Evolutionary conservation across 2,888 invertebrate species (phyloP), one percentile per base, ranked within the genome.

Genomic region (Blastobasis adustella): DNA sequence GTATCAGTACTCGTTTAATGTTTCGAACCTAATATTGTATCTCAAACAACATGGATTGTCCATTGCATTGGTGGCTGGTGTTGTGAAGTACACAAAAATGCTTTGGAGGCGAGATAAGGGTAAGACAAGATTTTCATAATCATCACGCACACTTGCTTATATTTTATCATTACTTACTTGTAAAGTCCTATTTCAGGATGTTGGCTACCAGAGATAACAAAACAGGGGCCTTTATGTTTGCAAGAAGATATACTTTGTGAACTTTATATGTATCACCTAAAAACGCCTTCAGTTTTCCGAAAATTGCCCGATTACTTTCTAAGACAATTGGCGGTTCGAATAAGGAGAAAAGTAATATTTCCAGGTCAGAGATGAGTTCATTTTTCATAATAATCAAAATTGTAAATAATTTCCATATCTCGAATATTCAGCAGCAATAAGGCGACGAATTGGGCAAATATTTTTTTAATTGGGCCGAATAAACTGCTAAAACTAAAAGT

Each of bases 91-190:
- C 51, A 73, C 75, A 0, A 65, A 62, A 6, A 72, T 76, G n/a
- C 54, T 84, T 2, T 84, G 84, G 84, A 62, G 64, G n/a, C 72
- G 79, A 44, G 78, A 84, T 52, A 72, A 69, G 72, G 83, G 83
- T 82, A 37, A 37, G 3, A 41, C 41, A 41, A 41, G 9, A 9
- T 8, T 9, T 41, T 7, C 7, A 8, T 9, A 41, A 7, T 8
- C 41, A 8, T 41, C 7, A 7, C 7, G 9, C 41, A 9, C 2
- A 41, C 8, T 41, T 4, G 8, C 7, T 7, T 41, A 9, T 41
- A 9, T 41, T 41, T 8, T 41, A 9, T 41, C 4, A 9, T 41
- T 8, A 9, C 41, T 8, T 9, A 9, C 41, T 41, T 8, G 41
- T 41, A 41, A 9, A 8, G 8, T 8, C 7, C 41, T 41, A 7